These are phyloP conservation scores for rabbit (Oryctolagus cuniculus) DNA, from an alignment of 2,113 vertebrate genomes.

Conservation along the genomic window mOryCun1.1 NC_091435.1:86695001-86695500, in stretches of 20 bases:
- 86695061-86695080: neutral
- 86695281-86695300: neutral
- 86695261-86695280: neutral
- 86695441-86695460: too few relatives aligned
- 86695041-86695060: neutral
- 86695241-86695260: neutral
- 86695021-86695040: neutral
- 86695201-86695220: neutral
- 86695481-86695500: too few relatives aligned
- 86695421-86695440: too few relatives aligned
- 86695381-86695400: too few relatives aligned
- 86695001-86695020: neutral
- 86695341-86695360: too few relatives aligned
- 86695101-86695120: neutral
- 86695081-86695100: neutral
- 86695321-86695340: too few relatives aligned
- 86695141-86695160: neutral
- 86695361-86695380: too few relatives aligned
- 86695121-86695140: neutral
- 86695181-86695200: neutral
- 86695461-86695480: too few relatives aligned
- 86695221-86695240: neutral
- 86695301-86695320: too few relatives aligned
- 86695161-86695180: neutral
- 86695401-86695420: too few relatives aligned